A percentile compares a stretch with the other conserved stretches of the same genome.
These are phyloP conservation scores for Propithecus deckenii DNA, from an alignment of 2,797 vertebrate species.

Conservation along the genomic window DNA sequence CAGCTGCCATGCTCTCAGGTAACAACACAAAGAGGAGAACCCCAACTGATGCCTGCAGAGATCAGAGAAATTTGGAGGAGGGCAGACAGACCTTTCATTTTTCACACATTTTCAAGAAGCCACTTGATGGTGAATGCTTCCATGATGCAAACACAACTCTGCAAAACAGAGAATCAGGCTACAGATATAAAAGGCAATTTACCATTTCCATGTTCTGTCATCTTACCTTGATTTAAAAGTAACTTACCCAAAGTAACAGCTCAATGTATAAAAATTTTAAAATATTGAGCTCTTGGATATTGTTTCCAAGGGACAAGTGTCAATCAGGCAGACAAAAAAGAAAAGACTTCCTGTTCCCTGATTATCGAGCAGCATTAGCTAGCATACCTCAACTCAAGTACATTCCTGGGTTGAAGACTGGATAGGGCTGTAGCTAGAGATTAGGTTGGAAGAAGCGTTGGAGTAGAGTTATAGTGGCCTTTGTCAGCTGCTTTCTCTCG, in stretches of 20 bases:
- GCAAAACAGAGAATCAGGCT: not conserved
- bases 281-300: not conserved
- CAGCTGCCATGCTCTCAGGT: not conserved
- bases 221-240: conserved; percentile 2
- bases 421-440: not conserved
- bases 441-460: not conserved
- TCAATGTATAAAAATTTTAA: not conserved
- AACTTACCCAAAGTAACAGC: not conserved
- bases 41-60: not conserved
- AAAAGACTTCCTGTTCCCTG: not conserved
- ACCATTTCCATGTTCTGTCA: not conserved
- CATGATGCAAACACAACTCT: not conserved
- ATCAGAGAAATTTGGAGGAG: not conserved
- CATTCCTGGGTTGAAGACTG: not conserved
- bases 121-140: conserved; percentile 37
- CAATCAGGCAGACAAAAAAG: not conserved
- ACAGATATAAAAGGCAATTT: conserved; percentile 16
- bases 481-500: not conserved
- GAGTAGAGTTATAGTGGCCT: not conserved
- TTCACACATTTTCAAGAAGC: not conserved
- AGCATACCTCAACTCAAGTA: not conserved
- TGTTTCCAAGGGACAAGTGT: not conserved
- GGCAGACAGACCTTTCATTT: not conserved
- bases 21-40: not conserved
- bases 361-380: not conserved